Evolutionary conservation across 1,140 invertebrate genomes (phyloP).

Genomic region (Gonatopus flavifemur): DNA sequence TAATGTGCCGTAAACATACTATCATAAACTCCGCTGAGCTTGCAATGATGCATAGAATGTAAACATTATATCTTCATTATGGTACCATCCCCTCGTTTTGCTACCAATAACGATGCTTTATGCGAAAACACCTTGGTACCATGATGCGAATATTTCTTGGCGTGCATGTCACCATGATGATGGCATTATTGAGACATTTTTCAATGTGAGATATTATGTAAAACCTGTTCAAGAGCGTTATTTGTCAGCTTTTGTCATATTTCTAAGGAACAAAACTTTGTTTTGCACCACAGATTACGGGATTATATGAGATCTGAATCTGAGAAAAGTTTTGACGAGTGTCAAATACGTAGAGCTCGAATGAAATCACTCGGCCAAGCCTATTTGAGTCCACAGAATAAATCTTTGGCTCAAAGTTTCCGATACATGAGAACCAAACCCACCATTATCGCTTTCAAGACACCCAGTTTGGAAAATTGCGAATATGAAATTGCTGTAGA

Average conservation of each 20-base stretch:
- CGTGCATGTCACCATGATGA: too few relatives aligned
- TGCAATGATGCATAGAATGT: too few relatives aligned
- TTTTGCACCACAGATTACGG: conserved; percentile 61
- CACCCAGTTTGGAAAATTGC: conserved; percentile 71
- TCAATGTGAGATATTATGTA: not conserved
- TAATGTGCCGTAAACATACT: too few relatives aligned
- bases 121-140: too few relatives aligned
- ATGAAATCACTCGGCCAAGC: conserved; percentile 68
- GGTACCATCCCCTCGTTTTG: too few relatives aligned
- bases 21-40: too few relatives aligned
- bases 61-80: too few relatives aligned
- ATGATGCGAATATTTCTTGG: too few relatives aligned
- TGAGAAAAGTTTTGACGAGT: conserved; percentile 73
- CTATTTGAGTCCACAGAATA: conserved; percentile 74
- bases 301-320: conserved; percentile 78
- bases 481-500: conserved; percentile 54
- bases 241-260: not conserved
- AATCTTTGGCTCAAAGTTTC: conserved; percentile 77
- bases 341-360: conserved; percentile 64
- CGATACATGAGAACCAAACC: conserved; percentile 85
- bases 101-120: too few relatives aligned
- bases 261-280: conserved; percentile 1
- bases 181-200: not conserved
- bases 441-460: conserved; percentile 82
- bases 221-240: not conserved